Evolutionary conservation across 2,113 vertebrate species (phyloP), one percentile per base, ranked within the genome.

Genomic region (Ictidomys tridecemlineatus): DNA sequence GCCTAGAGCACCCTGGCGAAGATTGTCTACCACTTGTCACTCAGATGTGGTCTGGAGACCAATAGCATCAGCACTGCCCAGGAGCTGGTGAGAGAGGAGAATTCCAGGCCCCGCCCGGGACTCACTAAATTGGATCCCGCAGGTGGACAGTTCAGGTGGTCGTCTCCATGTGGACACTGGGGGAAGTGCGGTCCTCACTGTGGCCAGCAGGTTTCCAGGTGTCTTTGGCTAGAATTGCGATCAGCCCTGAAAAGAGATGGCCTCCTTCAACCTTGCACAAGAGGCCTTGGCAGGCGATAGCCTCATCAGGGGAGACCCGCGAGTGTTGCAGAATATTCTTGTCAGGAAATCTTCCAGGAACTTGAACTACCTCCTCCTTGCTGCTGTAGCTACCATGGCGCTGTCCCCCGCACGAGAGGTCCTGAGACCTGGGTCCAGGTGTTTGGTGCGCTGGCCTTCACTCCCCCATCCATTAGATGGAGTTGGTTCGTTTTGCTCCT

Each of bases 41-140:
- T 63, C 85, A 51, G 1, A 12, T 18, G 39, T 58, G 39, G 16
- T 39, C 69, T 37, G 9, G 39, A 69, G 37, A 5, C 2, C 37
- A 69, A 28, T 9, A n/a, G 24, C 77, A 73, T 22, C 22, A 3
- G 39, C 48, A 20, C 3, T 0, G 4, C 8, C 39, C 30, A 22
- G 11, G 32, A 72, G 61, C 77, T 51, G 37, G 58, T 4, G 3
- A 30, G 78, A 42, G 39, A 78, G 5, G n/a, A n/a, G 63, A 39
- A 63, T 24, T 58, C 32, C 42, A 48, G 39, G 51, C 37, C 4
- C 51, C 0, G 0, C 2, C 51, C 51, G 18, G 32, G 78, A 51
- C 61, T 16, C 28, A 16, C 77, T 39, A 26, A 26, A 56, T 4
- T 1, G 13, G 77, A 53, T 45, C 0, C 69, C 42, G 18, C 0